Percentiles rank a stretch among this genome's conserved stretches.
Evolutionary conservation across 2,888 invertebrate species (phyloP).

Genomic region (Erynnis tages): DNA sequence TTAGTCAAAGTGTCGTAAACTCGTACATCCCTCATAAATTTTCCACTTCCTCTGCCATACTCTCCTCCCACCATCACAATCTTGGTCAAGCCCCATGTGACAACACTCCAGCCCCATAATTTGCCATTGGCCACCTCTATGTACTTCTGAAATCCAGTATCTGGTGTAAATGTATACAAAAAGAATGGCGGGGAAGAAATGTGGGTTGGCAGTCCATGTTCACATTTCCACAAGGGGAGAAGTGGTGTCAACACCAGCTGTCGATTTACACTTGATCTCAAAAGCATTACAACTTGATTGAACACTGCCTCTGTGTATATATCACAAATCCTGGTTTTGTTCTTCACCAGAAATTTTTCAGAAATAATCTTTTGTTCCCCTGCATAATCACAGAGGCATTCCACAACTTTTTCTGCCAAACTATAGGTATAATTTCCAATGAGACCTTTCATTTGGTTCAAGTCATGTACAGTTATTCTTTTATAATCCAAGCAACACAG

Average conservation of each 20-base stretch:
- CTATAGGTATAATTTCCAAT: constrained; percentile 46
- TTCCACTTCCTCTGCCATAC: constrained; percentile 59
- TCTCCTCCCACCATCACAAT: constrained; percentile 66
- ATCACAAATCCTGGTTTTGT: constrained; percentile 44
- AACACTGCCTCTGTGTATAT: constrained; percentile 58
- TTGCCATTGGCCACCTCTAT: constrained; percentile 59
- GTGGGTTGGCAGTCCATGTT: constrained; percentile 45
- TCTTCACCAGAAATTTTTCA: no score
- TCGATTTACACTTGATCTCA: constrained; percentile 48
- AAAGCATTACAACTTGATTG: constrained; percentile 49
- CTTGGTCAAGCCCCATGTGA: constrained; percentile 58
- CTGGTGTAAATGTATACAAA: constrained; percentile 51
- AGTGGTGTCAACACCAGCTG: constrained; percentile 45
- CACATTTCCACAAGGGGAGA: constrained; percentile 54
- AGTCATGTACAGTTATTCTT: constrained; percentile 44
- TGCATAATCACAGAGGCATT: constrained; percentile 45
- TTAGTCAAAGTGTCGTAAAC: constrained; percentile 59
- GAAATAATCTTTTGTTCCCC: constrained; percentile 1
- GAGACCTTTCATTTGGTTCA: constrained; percentile 47
- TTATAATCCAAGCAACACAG: constrained; percentile 61
- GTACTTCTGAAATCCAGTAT: constrained; percentile 55
- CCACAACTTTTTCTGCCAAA: constrained; percentile 52
- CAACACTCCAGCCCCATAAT: constrained; percentile 71
- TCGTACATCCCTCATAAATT: constrained; percentile 59
- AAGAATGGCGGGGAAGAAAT: constrained; percentile 46